A percentile compares a stretch with the other conserved stretches of the same genome.
These are phyloP conservation scores for Muraenolepis orangiensis DNA, from an alignment of 2,797 vertebrate species.

Conservation along the genomic window DNA sequence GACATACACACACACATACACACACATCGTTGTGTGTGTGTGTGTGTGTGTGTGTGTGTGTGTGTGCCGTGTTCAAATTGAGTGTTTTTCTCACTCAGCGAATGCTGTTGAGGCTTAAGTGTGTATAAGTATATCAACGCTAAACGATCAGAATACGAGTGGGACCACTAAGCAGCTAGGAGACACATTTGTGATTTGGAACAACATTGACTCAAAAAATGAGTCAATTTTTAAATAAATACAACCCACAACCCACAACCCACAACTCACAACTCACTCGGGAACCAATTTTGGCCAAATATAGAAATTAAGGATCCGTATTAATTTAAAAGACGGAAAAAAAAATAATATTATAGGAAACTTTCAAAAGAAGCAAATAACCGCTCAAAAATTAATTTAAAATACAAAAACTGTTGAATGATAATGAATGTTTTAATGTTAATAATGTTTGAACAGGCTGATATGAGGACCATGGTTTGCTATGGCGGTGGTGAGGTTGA, in stretches of 20 bases:
- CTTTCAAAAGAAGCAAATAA: neutral
- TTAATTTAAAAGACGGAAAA: neutral
- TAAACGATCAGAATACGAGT: neutral
- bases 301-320: neutral
- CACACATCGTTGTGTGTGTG: too few species aligned
- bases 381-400: too few species aligned
- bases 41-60: too few species aligned
- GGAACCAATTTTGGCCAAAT: neutral
- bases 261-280: neutral
- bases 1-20: too few species aligned
- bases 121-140: neutral
- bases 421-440: too few species aligned
- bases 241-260: too few species aligned
- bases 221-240: neutral
- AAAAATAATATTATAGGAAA: neutral
- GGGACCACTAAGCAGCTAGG: constrained; percentile 10
- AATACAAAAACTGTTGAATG: neutral
- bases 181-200: neutral
- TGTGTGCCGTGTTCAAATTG: neutral
- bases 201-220: neutral
- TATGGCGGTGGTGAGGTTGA: neutral
- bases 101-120: neutral
- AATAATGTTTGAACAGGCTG: neutral
- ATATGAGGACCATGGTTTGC: neutral
- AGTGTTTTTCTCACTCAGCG: neutral